Evolutionary conservation across 2,113 vertebrate genomes (phyloP).

Genomic region (Phrynosoma platyrhinos): DNA sequence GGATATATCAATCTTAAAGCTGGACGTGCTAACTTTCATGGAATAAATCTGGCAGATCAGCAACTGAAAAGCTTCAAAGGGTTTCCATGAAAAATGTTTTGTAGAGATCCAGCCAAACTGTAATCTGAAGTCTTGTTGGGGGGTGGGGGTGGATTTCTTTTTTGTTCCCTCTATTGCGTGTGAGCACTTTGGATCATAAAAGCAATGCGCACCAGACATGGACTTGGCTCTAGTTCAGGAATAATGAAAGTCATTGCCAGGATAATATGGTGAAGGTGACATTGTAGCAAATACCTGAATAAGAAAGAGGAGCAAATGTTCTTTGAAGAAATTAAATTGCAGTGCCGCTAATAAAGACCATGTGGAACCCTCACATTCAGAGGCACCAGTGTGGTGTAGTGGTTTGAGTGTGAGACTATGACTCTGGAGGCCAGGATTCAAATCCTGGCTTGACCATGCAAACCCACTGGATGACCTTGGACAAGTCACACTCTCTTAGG

Average conservation of each 20-base stretch:
- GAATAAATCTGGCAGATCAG: background rate
- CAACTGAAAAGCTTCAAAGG: conserved; percentile 46
- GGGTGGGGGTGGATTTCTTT: conserved; percentile 21
- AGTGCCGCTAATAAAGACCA: background rate
- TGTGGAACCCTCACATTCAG: too few relatives aligned
- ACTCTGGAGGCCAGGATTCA: too few relatives aligned
- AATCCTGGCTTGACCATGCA: too few relatives aligned
- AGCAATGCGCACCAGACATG: conserved; percentile 6
- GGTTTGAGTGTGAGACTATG: too few relatives aligned
- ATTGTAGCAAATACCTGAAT: conserved; percentile 61
- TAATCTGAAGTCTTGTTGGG: conserved; percentile 68
- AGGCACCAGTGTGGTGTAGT: too few relatives aligned
- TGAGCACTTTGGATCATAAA: conserved; percentile 61
- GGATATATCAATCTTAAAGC: conserved; percentile 3
- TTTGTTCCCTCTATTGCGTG: conserved; percentile 56
- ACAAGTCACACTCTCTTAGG: too few relatives aligned
- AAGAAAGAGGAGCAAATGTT: background rate
- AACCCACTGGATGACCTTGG: too few relatives aligned
- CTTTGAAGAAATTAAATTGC: background rate
- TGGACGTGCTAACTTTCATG: background rate
- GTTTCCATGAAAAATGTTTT: conserved; percentile 48
- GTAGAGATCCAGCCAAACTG: conserved; percentile 52
- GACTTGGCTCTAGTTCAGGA: conserved; percentile 64
- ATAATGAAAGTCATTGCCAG: conserved; percentile 44
- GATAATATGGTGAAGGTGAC: conserved; percentile 63